These are phyloP conservation scores for Nibea albiflora DNA, from an alignment of 2,113 vertebrate species.

Conservation along the genomic window DNA sequence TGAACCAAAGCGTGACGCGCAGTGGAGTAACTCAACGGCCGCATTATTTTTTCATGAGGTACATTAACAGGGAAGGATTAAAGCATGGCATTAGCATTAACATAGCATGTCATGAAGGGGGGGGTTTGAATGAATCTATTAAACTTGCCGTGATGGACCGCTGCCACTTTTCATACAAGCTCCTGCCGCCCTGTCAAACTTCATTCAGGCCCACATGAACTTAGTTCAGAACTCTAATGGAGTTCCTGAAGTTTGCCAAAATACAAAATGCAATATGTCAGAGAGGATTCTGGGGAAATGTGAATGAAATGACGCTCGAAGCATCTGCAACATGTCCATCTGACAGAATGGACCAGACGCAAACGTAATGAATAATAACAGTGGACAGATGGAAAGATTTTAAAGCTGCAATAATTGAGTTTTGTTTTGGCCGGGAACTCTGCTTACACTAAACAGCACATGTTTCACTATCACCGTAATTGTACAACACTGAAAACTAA, in stretches of 20 bases:
- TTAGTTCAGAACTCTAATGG: background rate
- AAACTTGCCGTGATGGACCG: background rate
- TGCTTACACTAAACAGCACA: too few species aligned
- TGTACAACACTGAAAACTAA: too few species aligned
- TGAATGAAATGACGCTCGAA: background rate
- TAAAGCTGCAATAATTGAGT: too few species aligned
- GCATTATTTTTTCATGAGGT: background rate
- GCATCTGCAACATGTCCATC: background rate
- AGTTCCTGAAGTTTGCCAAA: background rate
- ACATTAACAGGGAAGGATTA: background rate
- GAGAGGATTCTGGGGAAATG: background rate
- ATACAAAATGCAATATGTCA: background rate
- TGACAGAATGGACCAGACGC: background rate
- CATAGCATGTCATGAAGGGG: background rate
- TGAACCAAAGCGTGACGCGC: too few species aligned
- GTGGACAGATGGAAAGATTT: too few species aligned
- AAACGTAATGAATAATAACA: background rate
- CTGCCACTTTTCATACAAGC: background rate
- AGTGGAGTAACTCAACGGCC: background rate
- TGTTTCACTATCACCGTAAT: too few species aligned
- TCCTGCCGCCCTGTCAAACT: background rate
- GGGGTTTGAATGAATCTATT: background rate
- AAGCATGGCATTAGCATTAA: background rate
- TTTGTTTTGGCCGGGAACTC: too few species aligned
- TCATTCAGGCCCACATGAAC: background rate